phyloP scores from a whole-genome alignment of 2,888 invertebrate genomes.

The Rhogogaster chlorosoma region DNA sequence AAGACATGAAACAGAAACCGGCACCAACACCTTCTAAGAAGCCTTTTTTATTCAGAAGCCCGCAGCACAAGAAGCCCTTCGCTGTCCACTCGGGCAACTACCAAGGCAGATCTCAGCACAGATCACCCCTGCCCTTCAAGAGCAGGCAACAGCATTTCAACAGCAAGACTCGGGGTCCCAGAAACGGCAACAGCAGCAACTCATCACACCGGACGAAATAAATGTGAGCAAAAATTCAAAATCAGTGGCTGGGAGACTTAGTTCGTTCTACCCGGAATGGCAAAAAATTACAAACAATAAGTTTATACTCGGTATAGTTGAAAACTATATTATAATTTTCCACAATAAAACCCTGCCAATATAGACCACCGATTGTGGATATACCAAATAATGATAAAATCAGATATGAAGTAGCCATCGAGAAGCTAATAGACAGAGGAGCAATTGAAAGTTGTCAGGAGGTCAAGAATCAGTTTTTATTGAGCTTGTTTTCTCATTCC shows the following conservation, averaged over 20 bases:
- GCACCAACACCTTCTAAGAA: neutral
- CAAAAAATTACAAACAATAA: neutral
- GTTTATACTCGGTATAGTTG: neutral
- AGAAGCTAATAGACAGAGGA: neutral
- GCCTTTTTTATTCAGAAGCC: conserved; percentile 29
- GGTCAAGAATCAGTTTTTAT: neutral
- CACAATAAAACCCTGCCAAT: neutral
- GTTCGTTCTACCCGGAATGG: neutral
- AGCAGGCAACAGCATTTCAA: conserved; percentile 7
- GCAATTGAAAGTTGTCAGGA: neutral
- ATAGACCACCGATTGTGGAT: neutral
- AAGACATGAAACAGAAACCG: neutral
- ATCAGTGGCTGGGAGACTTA: neutral
- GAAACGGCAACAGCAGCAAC: neutral
- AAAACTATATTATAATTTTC: neutral
- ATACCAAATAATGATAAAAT: neutral
- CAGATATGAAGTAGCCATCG: neutral
- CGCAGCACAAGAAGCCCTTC: neutral
- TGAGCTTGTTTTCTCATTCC: neutral
- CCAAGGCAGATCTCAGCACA: conserved; percentile 6
- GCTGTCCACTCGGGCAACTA: neutral
- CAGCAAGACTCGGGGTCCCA: neutral
- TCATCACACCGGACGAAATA: neutral
- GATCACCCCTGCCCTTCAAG: neutral
- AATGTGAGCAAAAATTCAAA: neutral